phyloP scores from a whole-genome alignment of 2,797 vertebrate species.

The Myioborus miniatus region DNA sequence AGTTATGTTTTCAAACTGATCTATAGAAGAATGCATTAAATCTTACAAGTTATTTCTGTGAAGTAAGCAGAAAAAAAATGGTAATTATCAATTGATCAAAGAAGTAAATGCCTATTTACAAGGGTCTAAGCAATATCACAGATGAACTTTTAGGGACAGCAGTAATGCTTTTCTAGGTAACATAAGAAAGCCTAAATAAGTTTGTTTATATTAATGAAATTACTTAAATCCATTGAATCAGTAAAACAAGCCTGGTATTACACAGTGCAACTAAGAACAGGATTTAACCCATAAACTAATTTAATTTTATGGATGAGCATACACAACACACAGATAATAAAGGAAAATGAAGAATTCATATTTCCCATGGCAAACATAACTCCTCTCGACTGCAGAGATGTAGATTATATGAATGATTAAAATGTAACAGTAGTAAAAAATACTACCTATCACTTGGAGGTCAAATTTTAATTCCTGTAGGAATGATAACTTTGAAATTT shows the following conservation, averaged over 20 bases:
- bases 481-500: constrained; percentile 18
- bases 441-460: neutral
- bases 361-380: constrained; percentile 18
- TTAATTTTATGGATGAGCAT: neutral
- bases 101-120: neutral
- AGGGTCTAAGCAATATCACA: neutral
- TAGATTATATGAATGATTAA: constrained; percentile 24
- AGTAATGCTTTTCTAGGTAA: neutral
- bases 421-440: constrained; percentile 20
- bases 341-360: neutral
- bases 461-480: constrained; percentile 39
- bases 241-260: neutral
- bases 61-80: neutral
- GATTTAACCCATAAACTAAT: neutral
- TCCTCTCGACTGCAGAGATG: neutral
- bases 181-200: neutral
- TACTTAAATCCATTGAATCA: neutral
- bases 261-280: neutral
- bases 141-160: neutral
- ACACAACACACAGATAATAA: neutral
- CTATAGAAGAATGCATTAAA: neutral
- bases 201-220: neutral
- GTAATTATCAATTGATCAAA: neutral
- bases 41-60: neutral
- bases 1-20: neutral